Conservation (phyloP, 2,797 vertebrate genomes). For the Typhlichthys eigenmanni region DNA sequence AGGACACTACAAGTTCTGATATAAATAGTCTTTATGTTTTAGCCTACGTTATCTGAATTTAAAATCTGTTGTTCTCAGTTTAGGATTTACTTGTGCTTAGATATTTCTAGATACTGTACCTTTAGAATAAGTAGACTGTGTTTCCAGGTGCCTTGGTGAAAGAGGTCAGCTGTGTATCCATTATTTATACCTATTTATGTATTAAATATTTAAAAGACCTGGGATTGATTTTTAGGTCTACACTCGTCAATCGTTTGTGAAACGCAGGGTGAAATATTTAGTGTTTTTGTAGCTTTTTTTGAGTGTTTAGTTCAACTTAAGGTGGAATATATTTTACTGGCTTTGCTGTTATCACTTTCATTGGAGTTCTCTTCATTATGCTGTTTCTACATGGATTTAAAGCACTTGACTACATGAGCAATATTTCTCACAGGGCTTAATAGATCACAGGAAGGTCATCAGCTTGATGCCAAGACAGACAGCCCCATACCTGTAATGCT, state of each 20-base stretch:
- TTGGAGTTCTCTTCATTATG: slow-evolving; percentile 24
- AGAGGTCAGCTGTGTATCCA: slow-evolving; percentile 36
- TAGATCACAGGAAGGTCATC: slow-evolving; percentile 13
- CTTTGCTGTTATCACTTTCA: slow-evolving; percentile 22
- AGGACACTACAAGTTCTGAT: slow-evolving; percentile 35
- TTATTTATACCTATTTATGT: slow-evolving; percentile 57
- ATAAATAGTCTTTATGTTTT: slow-evolving; percentile 7
- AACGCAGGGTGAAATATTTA: slow-evolving; percentile 27
- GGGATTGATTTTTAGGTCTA: slow-evolving; percentile 36
- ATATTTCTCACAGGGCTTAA: slow-evolving; percentile 45
- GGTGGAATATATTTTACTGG: slow-evolving; percentile 23
- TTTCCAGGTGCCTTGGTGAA: slow-evolving; percentile 54
- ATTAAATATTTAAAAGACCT: slow-evolving; percentile 52
- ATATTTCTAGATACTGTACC: slow-evolving; percentile 32
- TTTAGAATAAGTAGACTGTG: slow-evolving; percentile 36
- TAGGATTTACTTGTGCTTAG: slow-evolving; percentile 1
- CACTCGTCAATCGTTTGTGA: slow-evolving; percentile 18
- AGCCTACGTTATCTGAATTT: slow-evolving; percentile 29
- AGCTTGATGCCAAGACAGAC: slow-evolving; percentile 32
- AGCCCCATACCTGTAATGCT: slow-evolving; percentile 47
- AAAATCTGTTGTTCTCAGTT: slow-evolving; percentile 19
- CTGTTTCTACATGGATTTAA: slow-evolving; percentile 24
- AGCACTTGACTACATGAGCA: slow-evolving; percentile 46
- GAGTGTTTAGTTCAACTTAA: slow-evolving; percentile 11
- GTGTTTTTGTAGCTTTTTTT: slow-evolving; percentile 1